Evolutionary conservation across 2,888 invertebrate genomes (phyloP).

Genomic region (Cephus spinipes): DNA sequence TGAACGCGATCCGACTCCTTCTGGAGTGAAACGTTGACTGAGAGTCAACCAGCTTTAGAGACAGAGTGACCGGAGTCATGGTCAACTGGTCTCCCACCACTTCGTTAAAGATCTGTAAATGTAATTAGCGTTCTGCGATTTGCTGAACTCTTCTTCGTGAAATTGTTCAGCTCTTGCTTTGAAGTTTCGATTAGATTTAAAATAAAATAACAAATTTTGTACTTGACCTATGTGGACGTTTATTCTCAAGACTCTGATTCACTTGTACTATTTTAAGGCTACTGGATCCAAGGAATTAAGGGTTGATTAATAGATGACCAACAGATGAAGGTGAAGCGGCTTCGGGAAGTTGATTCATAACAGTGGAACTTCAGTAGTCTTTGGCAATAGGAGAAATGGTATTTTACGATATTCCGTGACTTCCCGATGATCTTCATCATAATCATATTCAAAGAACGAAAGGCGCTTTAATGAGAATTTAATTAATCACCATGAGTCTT

Average conservation of each 20-base stretch:
- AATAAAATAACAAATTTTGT: not conserved
- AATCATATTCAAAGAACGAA: not conserved
- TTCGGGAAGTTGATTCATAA: not conserved
- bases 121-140: not conserved
- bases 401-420: not conserved
- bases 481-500: not conserved
- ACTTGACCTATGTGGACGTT: not conserved
- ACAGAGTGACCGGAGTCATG: slow-evolving; percentile 43
- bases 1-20: slow-evolving; percentile 6
- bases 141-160: not conserved
- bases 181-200: not conserved
- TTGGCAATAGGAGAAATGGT: not conserved
- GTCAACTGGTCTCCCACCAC: slow-evolving; percentile 57
- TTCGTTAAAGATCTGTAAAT: not conserved
- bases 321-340: not conserved
- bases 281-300: not conserved
- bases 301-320: not conserved
- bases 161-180: not conserved
- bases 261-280: not conserved
- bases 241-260: not conserved
- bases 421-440: not conserved
- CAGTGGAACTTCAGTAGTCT: not conserved
- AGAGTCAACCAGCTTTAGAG: not conserved
- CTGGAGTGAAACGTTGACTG: slow-evolving; percentile 12
- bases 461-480: not conserved